Evolutionary conservation across 30 jellyfish, hydroid and myxozoan species (phyloP).

Genomic region (Aurelia aurita): DNA sequence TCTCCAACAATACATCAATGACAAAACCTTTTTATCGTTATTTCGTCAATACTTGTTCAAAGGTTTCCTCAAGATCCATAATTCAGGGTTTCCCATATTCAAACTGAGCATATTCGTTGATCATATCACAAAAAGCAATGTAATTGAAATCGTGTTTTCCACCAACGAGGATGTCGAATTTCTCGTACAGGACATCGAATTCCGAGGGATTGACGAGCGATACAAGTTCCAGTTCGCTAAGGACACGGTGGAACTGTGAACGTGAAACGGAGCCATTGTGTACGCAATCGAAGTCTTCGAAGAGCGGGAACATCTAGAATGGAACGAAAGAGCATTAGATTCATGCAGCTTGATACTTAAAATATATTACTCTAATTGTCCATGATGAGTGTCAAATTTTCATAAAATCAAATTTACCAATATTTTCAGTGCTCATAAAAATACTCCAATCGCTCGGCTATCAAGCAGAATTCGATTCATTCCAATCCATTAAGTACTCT

Average conservation of each 20-base stretch:
- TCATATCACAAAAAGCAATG: slow-evolving; percentile 82
- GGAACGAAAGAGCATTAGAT: too few relatives aligned
- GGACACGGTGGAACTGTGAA: slow-evolving; percentile 95
- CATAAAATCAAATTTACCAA: too few relatives aligned
- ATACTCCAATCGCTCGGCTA: too few relatives aligned
- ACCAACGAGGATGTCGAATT: slow-evolving; percentile 85
- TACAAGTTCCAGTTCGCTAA: slow-evolving; percentile 94
- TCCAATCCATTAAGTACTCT: too few relatives aligned
- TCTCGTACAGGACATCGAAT: slow-evolving; percentile 86
- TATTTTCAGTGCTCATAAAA: too few relatives aligned
- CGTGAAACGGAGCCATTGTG: slow-evolving; percentile 98
- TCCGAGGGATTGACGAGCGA: slow-evolving; percentile 91
- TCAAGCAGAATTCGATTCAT: too few relatives aligned
- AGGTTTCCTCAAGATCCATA: background rate
- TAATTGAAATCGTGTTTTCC: slow-evolving; percentile 95
- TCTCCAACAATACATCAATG: too few relatives aligned
- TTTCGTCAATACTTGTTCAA: too few relatives aligned
- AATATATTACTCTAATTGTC: too few relatives aligned
- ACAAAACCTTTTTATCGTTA: too few relatives aligned
- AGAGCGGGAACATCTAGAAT: slow-evolving; percentile 85
- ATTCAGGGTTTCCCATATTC: slow-evolving; percentile 82
- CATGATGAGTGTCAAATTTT: too few relatives aligned
- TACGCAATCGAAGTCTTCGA: slow-evolving; percentile 94
- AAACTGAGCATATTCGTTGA: slow-evolving; percentile 85
- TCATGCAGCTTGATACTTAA: too few relatives aligned